These are phyloP conservation scores for Oxystoma pomonae DNA, from an alignment of 2,888 invertebrate genomes.

Conservation along the genomic window DNA sequence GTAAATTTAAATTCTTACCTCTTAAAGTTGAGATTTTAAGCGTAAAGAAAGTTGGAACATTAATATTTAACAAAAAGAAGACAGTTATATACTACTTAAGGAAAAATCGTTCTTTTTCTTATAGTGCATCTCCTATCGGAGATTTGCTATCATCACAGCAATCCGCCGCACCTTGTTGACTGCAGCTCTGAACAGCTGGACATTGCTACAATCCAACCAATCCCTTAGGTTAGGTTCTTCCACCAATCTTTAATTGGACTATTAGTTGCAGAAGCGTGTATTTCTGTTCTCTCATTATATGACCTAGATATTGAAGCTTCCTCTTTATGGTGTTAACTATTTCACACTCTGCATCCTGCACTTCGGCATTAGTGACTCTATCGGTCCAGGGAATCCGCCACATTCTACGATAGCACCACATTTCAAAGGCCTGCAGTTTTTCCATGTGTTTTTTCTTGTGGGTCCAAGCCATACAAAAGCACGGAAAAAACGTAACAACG, in stretches of 20 bases:
- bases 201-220: not conserved
- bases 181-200: not conserved
- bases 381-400: not conserved
- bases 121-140: no score
- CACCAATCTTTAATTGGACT: not conserved
- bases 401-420: not conserved
- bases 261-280: not conserved
- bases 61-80: no score
- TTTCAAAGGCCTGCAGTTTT: not conserved
- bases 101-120: no score
- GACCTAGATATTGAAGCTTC: not conserved
- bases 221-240: not conserved
- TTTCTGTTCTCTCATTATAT: not conserved
- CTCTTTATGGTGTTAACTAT: not conserved
- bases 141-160: no score
- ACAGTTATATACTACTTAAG: no score
- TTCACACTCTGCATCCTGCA: not conserved
- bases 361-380: not conserved
- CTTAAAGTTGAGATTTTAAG: no score
- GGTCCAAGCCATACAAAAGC: not conserved
- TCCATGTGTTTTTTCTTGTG: not conserved
- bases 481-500: no score
- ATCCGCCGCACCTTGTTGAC: conserved; percentile 8
- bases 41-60: no score
- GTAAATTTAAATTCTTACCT: no score